phyloP scores from a whole-genome alignment of 2,113 vertebrate species.

The Cariama cristata region DNA sequence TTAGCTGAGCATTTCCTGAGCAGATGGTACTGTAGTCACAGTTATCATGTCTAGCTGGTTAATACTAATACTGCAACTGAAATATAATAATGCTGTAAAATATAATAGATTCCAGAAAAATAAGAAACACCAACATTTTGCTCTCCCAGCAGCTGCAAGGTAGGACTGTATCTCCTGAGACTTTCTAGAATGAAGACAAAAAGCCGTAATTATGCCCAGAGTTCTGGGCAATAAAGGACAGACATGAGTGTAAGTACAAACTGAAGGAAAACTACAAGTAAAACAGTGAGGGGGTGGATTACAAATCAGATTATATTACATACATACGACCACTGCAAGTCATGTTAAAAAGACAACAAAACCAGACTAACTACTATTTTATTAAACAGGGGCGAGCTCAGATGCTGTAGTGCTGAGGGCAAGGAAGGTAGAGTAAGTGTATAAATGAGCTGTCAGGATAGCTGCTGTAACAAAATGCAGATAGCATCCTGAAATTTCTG shows the following conservation, averaged over 20 bases:
- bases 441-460: neutral
- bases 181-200: slow-evolving; percentile 1
- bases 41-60: neutral
- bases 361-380: neutral
- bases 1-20: neutral
- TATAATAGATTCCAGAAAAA: neutral
- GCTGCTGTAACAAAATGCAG: neutral
- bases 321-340: neutral
- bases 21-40: neutral
- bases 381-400: neutral
- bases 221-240: neutral
- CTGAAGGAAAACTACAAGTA: neutral
- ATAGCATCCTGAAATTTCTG: neutral
- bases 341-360: neutral
- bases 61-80: neutral
- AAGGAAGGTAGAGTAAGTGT: neutral
- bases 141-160: neutral
- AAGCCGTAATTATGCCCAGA: neutral
- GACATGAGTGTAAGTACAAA: neutral
- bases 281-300: neutral
- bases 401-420: neutral
- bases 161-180: neutral
- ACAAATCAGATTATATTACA: neutral
- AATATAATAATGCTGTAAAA: neutral
- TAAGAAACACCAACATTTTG: neutral